Evolutionary conservation across 92 coral and sea anemone genomes (phyloP).

Genomic region (Phenganax stokvisi): DNA sequence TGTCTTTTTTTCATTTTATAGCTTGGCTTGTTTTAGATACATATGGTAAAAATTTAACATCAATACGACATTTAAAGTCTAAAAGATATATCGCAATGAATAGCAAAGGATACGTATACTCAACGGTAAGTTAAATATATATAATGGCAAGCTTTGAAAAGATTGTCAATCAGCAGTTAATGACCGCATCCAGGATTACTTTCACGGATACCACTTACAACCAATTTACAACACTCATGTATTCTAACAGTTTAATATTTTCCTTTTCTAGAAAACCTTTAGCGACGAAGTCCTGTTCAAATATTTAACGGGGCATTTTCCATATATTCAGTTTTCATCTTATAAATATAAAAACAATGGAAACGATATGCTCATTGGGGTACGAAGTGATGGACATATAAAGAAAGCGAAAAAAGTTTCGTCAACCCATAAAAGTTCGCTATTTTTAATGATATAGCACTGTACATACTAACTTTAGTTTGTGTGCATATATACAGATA

Average conservation of each 20-base stretch:
- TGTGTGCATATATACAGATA: neutral
- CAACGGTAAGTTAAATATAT: constrained; percentile 50
- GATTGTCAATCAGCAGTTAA: neutral
- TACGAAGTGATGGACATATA: constrained; percentile 1
- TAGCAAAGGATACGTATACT: constrained; percentile 50
- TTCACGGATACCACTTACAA: neutral
- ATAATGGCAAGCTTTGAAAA: neutral
- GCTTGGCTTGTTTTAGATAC: constrained; percentile 44
- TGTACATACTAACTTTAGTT: neutral
- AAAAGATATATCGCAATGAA: constrained; percentile 60
- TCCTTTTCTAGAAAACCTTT: constrained; percentile 1
- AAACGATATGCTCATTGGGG: neutral
- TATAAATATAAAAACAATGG: constrained; percentile 21
- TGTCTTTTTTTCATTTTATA: neutral
- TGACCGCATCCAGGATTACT: neutral
- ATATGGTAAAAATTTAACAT: constrained; percentile 41
- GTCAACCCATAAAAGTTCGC: constrained; percentile 6
- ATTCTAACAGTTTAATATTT: neutral
- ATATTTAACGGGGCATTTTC: constrained; percentile 7
- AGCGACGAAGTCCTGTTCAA: constrained; percentile 16
- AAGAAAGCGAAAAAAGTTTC: constrained; percentile 2
- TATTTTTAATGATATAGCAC: constrained; percentile 6
- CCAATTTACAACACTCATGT: neutral
- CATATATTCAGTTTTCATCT: constrained; percentile 25
- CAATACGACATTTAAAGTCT: constrained; percentile 42